These are phyloP conservation scores for Teleogryllus oceanicus DNA, from an alignment of 2,888 invertebrate species.

Conservation along the genomic window DNA sequence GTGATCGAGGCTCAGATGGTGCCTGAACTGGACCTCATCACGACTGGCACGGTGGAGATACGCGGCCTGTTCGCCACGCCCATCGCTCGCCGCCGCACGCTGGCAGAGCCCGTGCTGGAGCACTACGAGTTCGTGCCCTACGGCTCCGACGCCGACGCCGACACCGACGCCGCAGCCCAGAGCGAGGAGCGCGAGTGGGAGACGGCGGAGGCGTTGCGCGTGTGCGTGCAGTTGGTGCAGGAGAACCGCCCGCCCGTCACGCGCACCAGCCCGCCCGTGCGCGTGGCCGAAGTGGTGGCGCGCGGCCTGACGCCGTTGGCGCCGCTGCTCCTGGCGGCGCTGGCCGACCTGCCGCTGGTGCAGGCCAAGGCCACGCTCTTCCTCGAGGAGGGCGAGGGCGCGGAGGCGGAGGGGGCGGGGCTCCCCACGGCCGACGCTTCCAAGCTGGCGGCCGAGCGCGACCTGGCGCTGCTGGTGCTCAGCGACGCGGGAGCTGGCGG, in stretches of 20 bases:
- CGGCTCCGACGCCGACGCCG: background rate
- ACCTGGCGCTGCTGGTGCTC: background rate
- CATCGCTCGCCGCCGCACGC: background rate
- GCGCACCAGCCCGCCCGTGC: background rate
- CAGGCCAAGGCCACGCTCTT: background rate
- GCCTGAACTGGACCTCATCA: slow-evolving; percentile 56
- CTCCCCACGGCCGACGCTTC: background rate
- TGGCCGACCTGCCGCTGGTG: background rate
- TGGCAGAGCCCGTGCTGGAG: background rate
- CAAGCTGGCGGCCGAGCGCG: background rate
- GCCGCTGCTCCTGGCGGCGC: background rate
- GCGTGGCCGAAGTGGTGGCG: background rate
- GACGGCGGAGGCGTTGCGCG: background rate
- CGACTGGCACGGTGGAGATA: slow-evolving; percentile 70
- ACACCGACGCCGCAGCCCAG: slow-evolving; percentile 46
- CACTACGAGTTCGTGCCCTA: background rate
- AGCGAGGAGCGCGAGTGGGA: slow-evolving; percentile 37
- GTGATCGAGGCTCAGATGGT: slow-evolving; percentile 36
- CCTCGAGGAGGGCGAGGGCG: background rate
- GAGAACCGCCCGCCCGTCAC: background rate
- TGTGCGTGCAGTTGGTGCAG: background rate
- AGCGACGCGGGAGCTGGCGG: slow-evolving; percentile 44
- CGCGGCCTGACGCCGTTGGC: background rate
- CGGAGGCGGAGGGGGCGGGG: background rate
- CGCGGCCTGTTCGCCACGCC: slow-evolving; percentile 59